phyloP scores from a whole-genome alignment of 2,113 vertebrate genomes.

The Corapipo altera region DNA sequence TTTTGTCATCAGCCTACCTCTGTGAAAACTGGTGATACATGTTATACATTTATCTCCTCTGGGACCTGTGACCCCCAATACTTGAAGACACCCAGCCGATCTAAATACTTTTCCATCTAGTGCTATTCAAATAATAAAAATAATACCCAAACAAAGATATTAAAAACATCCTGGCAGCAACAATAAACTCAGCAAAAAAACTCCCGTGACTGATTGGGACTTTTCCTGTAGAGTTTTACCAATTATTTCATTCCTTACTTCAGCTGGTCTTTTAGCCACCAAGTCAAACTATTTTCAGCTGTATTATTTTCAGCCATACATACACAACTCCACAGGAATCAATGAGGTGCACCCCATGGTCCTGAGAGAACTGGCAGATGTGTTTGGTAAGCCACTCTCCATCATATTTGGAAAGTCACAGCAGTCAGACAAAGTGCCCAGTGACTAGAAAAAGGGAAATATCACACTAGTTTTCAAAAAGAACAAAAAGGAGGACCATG shows the following conservation, averaged over 20 bases:
- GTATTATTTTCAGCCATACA: not conserved
- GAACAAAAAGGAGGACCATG: not conserved
- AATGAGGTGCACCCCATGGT: not conserved
- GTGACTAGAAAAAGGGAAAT: not conserved
- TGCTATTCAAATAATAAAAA: not conserved
- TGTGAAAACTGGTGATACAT: not conserved
- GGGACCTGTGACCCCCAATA: not conserved
- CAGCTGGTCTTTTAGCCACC: not conserved
- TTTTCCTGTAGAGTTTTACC: not conserved
- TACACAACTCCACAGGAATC: not conserved
- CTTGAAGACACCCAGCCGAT: not conserved
- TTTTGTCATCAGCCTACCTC: not conserved
- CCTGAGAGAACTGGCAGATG: not conserved
- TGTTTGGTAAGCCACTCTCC: not conserved
- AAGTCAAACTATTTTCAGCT: not conserved
- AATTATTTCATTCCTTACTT: not conserved
- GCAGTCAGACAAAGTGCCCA: not conserved
- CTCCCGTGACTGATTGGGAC: not conserved
- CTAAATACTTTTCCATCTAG: not conserved
- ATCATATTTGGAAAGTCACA: not conserved
- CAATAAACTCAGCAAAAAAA: not conserved
- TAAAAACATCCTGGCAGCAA: not conserved
- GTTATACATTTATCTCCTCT: not conserved
- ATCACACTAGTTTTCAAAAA: not conserved
- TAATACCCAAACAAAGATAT: not conserved